phyloP scores from a whole-genome alignment of 2,888 invertebrate species.

The Conus canariensis region DNA sequence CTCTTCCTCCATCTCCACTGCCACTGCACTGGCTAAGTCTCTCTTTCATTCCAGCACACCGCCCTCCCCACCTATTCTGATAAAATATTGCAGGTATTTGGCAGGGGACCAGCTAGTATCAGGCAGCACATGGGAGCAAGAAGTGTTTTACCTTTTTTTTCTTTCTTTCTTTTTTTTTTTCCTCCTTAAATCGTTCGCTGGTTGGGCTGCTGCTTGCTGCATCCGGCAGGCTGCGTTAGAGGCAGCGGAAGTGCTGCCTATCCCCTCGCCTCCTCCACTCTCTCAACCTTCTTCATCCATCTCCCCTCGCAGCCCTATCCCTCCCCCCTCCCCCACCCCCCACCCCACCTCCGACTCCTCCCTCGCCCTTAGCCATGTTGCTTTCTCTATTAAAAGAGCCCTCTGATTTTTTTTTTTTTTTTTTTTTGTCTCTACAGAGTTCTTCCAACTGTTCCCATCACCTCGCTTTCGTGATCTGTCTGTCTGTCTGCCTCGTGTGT shows the following conservation, averaged over 20 bases:
- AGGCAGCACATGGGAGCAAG: not conserved
- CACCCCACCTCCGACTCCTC: not conserved
- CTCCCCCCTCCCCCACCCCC: not conserved
- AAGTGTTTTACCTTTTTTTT: not conserved
- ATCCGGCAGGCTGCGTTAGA: not conserved
- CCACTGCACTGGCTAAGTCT: no score
- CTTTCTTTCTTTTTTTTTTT: not conserved
- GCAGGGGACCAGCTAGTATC: not conserved
- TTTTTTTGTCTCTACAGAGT: no score
- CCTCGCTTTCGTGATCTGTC: no score
- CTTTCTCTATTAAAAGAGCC: no score
- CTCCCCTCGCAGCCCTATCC: not conserved
- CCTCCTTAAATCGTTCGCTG: not conserved
- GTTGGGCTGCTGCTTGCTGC: not conserved
- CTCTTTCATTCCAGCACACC: not conserved
- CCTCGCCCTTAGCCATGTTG: no score
- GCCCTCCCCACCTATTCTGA: not conserved
- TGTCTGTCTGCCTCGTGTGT: no score
- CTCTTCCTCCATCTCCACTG: not conserved
- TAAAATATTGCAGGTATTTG: conserved; percentile 27
- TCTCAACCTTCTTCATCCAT: not conserved
- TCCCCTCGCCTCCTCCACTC: not conserved
- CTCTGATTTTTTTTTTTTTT: no score
- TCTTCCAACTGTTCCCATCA: no score
- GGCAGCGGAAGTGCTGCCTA: not conserved